Evolutionary conservation across 2,797 vertebrate genomes (phyloP).

Genomic region (Halcyon smyrnensis): DNA sequence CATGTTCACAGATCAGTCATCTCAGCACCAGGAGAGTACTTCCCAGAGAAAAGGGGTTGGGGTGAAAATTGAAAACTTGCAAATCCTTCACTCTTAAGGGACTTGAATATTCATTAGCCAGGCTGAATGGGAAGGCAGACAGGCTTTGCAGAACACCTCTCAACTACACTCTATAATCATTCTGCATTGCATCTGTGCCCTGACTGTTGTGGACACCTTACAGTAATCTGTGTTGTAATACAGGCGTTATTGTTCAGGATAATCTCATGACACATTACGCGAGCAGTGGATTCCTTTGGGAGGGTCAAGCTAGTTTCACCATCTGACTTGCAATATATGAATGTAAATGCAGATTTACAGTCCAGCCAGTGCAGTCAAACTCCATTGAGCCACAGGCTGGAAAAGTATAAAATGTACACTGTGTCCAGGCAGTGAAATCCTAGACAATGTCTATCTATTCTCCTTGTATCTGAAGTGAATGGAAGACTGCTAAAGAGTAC

Average conservation of each 20-base stretch:
- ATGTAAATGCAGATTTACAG: slow-evolving; percentile 4
- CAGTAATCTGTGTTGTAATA: slow-evolving; percentile 13
- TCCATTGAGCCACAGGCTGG: neutral
- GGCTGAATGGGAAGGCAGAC: neutral
- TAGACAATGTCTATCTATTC: neutral
- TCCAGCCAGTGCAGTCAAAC: neutral
- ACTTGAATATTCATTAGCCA: neutral
- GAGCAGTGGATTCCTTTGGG: neutral
- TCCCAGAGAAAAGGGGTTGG: neutral
- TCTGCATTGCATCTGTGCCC: neutral
- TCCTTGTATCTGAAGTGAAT: neutral
- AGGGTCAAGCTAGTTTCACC: neutral
- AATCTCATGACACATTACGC: slow-evolving; percentile 22
- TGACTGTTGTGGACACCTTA: neutral
- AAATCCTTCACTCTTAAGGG: neutral
- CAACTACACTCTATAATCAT: neutral
- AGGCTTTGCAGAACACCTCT: neutral
- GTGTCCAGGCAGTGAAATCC: slow-evolving; percentile 2
- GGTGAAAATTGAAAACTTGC: neutral
- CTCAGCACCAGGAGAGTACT: neutral
- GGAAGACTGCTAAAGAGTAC: neutral
- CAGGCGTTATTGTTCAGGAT: neutral
- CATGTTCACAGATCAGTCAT: neutral
- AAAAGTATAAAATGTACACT: neutral
- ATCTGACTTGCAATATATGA: neutral